phyloP scores from a whole-genome alignment of 2,888 invertebrate genomes.

The Hypolimnas misippus region DNA sequence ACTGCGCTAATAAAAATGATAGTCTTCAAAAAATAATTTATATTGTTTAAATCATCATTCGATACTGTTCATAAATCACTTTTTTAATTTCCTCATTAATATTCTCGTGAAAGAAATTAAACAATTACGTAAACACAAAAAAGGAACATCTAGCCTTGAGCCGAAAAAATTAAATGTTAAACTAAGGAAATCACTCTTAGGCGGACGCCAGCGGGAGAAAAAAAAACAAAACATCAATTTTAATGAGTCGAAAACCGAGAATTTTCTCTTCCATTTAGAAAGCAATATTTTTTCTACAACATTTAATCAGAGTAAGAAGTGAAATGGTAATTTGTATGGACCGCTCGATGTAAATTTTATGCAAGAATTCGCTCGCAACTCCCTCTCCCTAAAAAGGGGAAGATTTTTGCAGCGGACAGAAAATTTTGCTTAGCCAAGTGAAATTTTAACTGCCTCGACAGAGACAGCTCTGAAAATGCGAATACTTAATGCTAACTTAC shows the following conservation, averaged over 20 bases:
- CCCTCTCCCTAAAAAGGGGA: conserved; percentile 77
- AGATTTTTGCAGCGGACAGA: conserved; percentile 82
- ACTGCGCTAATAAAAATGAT: conserved; percentile 7
- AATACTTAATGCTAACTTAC: conserved; percentile 83
- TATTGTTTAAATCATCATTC: not conserved
- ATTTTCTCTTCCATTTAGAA: conserved; percentile 81
- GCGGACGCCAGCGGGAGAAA: conserved; percentile 42
- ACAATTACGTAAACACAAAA: conserved; percentile 49
- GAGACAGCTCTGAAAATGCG: conserved; percentile 80
- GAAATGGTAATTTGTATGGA: conserved; percentile 84
- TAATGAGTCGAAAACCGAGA: conserved; percentile 81
- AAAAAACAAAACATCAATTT: conserved; percentile 79
- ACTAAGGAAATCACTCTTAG: conserved; percentile 58
- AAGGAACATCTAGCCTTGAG: conserved; percentile 42
- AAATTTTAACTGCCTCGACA: conserved; percentile 83
- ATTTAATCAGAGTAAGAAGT: conserved; percentile 84
- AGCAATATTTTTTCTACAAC: conserved; percentile 84
- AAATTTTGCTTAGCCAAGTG: conserved; percentile 84
- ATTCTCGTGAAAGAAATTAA: conserved; percentile 52
- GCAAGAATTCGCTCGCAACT: conserved; percentile 79
- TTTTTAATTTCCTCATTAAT: conserved; percentile 32
- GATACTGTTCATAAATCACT: conserved; percentile 12
- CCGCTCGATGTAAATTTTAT: conserved; percentile 84
- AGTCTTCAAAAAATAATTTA: not conserved
- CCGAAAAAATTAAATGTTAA: conserved; percentile 53